Base-by-base conservation (phyloP, 2,797 vertebrate genomes). In the Denticeps clupeoides region DNA sequence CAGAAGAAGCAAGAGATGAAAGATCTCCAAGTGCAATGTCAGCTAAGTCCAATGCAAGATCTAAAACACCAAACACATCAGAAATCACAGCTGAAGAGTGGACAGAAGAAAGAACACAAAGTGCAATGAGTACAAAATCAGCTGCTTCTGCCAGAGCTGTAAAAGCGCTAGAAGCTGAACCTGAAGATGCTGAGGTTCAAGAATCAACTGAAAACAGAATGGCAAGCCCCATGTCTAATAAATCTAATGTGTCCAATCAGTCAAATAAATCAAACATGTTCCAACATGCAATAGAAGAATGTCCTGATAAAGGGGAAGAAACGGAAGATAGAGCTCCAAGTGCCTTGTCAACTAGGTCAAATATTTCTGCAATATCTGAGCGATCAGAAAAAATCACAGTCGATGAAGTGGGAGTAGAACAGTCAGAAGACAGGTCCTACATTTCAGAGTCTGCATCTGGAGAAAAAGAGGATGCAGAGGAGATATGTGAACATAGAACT, bases 71-170 rank as follows among this genome's bases (percentile, higher is more conserved):
- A n/a, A n/a, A n/a, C n/a, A n/a, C n/a, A n/a, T n/a, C n/a, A n/a
- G 22, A 27, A 16, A 10, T n/a, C n/a, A n/a, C 1, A 43, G 62
- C 53, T 45, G 2, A 22, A 32, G 47, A 56, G 16, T 56, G 51
- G n/a, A 15, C 18, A 4, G 37, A 49, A 15, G 19, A 23, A 51
- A 58, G 55, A 65, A 53, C 58, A 11, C 56, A 62, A 70, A 73
- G 76, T 80, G 71, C 69, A 69, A 72, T 56, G 53, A 75, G 73
- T 57, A 59, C 48, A 56, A 33, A 62, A 60, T 79, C 74, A 51
- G 62, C 75, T 64, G 55, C 59, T 59, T 71, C 71, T 7, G 49
- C 25, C 35, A 67, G 55, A 55, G 63, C 48, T 5, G 52, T 12
- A 8, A 3, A 54, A 9, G 10, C 26, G 5, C 25, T 24, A 25